Evolutionary conservation across 2,113 vertebrate species (phyloP), one percentile per base, ranked within the genome.

Genomic region (Corvus hawaiiensis): DNA sequence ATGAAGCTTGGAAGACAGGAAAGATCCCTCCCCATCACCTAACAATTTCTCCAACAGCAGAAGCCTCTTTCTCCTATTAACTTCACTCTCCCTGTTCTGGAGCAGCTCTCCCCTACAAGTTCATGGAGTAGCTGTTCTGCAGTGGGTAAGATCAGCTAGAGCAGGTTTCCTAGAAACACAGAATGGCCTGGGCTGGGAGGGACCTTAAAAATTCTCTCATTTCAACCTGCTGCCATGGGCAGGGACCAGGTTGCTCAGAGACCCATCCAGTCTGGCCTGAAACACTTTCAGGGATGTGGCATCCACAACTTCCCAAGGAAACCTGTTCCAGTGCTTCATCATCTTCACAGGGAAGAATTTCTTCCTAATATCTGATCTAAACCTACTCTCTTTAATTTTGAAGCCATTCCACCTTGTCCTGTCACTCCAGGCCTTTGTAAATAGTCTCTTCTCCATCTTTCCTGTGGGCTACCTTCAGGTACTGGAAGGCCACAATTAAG

Each of bases 391-490:
- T 11, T 12, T 54, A 10, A 46, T 6, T 54, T 12, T 67, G 16
- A 61, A 75, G 37, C 33, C 33, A 26, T 46, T 67, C 16, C n/a
- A 2, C 11, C 15, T 28, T 14, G 23, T 59, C 4, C 19, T 59
- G 8, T 52, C 19, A 11, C 37, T 44, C 11, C 52, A n/a, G 27
- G 1, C 7, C 22, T 6, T 19, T 52, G 32, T 27, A 44, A 76
- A 44, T 1, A 3, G 2, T 68, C 20, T 44, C 24, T 30, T 30
- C 37, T 32, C 32, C 4, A 1, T 18, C 27, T 44, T 33, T 27
- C 17, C 0, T 37, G 4, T 27, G 7, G 9, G 9, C 3, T 52
- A 33, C 27, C 18, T 33, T 54, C 33, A 77, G 3, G 6, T 3
- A 18, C 27, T 52, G 39, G 27, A 77, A 52, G 5, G 9, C 0